Conservation (phyloP, 2,113 vertebrate species). For the Greenwoodochromis staneri region DNA sequence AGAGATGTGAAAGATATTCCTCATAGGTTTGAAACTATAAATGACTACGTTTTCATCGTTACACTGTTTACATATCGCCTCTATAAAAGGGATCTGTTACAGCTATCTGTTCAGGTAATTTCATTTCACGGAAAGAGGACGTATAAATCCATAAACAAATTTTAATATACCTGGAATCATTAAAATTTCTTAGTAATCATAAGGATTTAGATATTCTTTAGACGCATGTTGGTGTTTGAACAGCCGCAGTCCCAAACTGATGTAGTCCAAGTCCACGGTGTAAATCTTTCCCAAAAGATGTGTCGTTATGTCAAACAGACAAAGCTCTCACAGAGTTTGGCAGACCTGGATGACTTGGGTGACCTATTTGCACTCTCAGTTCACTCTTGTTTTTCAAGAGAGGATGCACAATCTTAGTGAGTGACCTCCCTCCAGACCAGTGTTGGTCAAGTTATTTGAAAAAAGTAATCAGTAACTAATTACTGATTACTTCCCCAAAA, state of each 20-base stretch:
- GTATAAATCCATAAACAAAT: background rate
- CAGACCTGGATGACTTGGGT: background rate
- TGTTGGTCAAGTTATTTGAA: background rate
- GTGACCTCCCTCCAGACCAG: background rate
- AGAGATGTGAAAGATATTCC: background rate
- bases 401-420: background rate
- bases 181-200: background rate
- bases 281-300: background rate
- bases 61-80: background rate
- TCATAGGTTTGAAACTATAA: background rate
- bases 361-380: background rate
- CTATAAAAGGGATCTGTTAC: background rate
- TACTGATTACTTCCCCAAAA: background rate
- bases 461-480: background rate
- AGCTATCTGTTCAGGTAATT: background rate
- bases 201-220: background rate
- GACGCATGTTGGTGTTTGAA: background rate
- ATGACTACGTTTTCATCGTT: background rate
- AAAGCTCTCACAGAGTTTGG: background rate
- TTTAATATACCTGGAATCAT: background rate
- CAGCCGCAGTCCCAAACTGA: background rate
- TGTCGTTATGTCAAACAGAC: background rate
- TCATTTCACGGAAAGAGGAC: accelerated
- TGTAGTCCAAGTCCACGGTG: background rate
- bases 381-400: background rate